Base-by-base conservation (phyloP, 2,797 vertebrate genomes). In the Protosalanx chinensis region DNA sequence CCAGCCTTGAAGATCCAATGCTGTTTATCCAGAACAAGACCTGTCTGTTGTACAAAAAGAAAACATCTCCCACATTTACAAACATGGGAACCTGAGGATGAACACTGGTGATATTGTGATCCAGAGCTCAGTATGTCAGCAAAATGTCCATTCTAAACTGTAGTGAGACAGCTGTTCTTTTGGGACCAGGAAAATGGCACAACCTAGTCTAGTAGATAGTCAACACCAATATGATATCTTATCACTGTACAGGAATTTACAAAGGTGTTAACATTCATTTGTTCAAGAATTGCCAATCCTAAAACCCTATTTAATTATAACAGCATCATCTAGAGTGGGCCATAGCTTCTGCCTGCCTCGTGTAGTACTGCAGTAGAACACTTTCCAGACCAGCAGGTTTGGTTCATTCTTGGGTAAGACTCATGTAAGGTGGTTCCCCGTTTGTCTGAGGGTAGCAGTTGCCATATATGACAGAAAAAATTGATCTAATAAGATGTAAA, bases 381-480 rank as follows among this genome's bases (percentile, higher is more conserved):
- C 10, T 12, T 13, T 12, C 41, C 41, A 46, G 13, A 3, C 41
- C 41, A 13, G 72, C 37, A 71, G 27, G 60, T 82, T 79, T 32
- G 32, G 16, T 33, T 73, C 77, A 80, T 81, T 87, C 70, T 67
- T 20, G 67, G 63, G 53, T 60, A 10, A 70, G 67, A 71, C 32
- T 10, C 8, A 32, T 41, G 29, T 49, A 35, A 12, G 64, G 41
- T 6, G 64, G 10, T 65, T 65, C 64, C 20, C 1, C 46, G 30
- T 35, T 64, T 65, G 35, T 41, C 41, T 51, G 64, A 66, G 2
- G 41, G 27, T 20, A 49, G 64, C 1, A 29, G 23, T 30, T 30
- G 10, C 23, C 8, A 53, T 59, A 59, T 13, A 56, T 20, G n/a
- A 57, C 29, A 20, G 18, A 70, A 5, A 7, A 46, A 12, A 58